Conservation (phyloP, 2,113 vertebrate species). For the Rhinolophus ferrumequinum region DNA sequence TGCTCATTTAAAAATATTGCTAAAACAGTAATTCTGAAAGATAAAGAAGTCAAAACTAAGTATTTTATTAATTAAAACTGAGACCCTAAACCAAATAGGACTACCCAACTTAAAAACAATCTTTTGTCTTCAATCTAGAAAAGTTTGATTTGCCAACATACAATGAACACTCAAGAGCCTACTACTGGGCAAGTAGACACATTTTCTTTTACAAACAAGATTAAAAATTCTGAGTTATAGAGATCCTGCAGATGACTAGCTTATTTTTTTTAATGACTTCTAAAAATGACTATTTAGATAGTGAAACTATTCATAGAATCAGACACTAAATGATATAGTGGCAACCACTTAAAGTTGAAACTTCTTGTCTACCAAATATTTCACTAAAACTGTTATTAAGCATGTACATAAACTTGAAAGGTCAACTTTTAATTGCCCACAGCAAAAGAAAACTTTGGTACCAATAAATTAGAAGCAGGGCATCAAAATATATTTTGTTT, state of each 20-base stretch:
- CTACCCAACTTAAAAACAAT: slow-evolving; percentile 43
- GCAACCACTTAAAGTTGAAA: slow-evolving; percentile 24
- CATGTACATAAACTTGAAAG: slow-evolving; percentile 40
- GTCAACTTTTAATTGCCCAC: slow-evolving; percentile 41
- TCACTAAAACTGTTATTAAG: slow-evolving; percentile 7
- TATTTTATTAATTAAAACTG: slow-evolving; percentile 55
- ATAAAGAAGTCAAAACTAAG: slow-evolving; percentile 32
- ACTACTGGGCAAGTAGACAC: neutral
- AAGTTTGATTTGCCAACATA: slow-evolving; percentile 43
- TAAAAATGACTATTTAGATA: slow-evolving; percentile 28
- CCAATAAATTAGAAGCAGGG: slow-evolving; percentile 34
- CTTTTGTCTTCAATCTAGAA: neutral
- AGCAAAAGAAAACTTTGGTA: slow-evolving; percentile 54
- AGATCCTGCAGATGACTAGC: neutral
- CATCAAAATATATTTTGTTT: slow-evolving; percentile 29
- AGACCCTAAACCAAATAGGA: slow-evolving; percentile 18
- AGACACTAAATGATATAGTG: neutral
- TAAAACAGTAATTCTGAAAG: slow-evolving; percentile 60
- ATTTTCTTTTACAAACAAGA: slow-evolving; percentile 23
- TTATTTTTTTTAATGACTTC: neutral
- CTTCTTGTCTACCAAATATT: slow-evolving; percentile 24
- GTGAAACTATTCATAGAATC: neutral
- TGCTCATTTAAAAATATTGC: slow-evolving; percentile 50
- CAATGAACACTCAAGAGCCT: neutral
- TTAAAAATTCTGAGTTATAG: neutral